Percentiles rank a stretch among this genome's conserved stretches.
phyloP scores from a whole-genome alignment of 2,888 invertebrate genomes.

The Sesia apiformis region DNA sequence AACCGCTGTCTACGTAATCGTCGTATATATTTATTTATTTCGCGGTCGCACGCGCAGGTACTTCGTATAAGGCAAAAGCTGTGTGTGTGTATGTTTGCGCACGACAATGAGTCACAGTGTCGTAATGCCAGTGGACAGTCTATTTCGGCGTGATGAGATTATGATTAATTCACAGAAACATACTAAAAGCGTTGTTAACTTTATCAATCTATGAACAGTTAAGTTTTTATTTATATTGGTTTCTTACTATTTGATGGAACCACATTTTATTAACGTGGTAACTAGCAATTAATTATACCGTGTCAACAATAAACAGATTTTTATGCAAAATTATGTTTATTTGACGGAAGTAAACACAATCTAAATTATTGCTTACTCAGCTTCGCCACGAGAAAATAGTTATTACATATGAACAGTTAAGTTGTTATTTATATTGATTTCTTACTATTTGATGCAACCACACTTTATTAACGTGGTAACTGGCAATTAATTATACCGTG shows the following conservation, averaged over 20 bases:
- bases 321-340: too few species aligned
- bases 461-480: too few species aligned
- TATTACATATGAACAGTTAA: neutral
- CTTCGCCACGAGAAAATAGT: too few species aligned
- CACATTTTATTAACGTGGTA: too few species aligned
- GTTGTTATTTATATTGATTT: neutral
- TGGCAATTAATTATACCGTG: too few species aligned
- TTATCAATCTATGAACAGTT: neutral
- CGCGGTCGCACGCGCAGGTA: conserved; percentile 26
- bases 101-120: conserved; percentile 59
- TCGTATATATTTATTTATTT: conserved; percentile 44
- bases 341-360: too few species aligned
- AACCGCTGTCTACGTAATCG: conserved; percentile 56
- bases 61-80: conserved; percentile 46
- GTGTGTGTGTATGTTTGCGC: conserved; percentile 31
- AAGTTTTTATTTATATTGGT: neutral
- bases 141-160: conserved; percentile 67
- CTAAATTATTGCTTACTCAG: too few species aligned
- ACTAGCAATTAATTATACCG: too few species aligned
- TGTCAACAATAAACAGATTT: too few species aligned
- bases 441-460: neutral
- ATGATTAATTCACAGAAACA: conserved; percentile 35
- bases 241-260: neutral
- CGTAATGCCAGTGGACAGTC: conserved; percentile 59
- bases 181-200: conserved; percentile 15